Conservation (phyloP, 2,797 vertebrate species). For the Bovichtus variegatus region DNA sequence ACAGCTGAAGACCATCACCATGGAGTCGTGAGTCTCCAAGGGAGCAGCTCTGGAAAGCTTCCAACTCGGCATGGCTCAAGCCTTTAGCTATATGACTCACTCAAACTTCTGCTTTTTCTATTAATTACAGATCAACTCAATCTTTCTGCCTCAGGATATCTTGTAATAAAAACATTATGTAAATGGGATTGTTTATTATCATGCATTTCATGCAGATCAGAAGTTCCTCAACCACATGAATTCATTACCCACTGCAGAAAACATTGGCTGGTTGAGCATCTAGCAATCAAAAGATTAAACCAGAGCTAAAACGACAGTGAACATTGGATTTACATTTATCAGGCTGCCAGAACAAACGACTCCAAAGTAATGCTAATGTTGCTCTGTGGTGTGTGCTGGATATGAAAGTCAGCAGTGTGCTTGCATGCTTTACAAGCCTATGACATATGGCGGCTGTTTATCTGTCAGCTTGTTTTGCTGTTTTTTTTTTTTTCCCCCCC, state of each 20-base stretch:
- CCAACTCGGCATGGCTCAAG: slow-evolving; percentile 29
- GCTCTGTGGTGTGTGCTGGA: not conserved
- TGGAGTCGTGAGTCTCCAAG: slow-evolving; percentile 43
- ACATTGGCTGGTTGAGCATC: not conserved
- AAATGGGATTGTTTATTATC: slow-evolving; percentile 27
- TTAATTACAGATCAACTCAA: slow-evolving; percentile 45
- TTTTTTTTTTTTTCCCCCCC: not conserved
- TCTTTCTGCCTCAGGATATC: not conserved
- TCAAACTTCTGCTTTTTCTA: slow-evolving; percentile 34
- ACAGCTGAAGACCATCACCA: slow-evolving; percentile 20
- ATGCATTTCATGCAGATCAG: slow-evolving; percentile 34
- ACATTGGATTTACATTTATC: slow-evolving; percentile 37
- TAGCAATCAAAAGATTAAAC: not conserved
- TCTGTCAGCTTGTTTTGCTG: not conserved
- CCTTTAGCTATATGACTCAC: slow-evolving; percentile 43
- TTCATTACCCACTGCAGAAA: slow-evolving; percentile 5
- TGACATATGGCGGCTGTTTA: not conserved
- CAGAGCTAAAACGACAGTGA: slow-evolving; percentile 6
- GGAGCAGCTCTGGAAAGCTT: slow-evolving; percentile 44
- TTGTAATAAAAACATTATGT: slow-evolving; percentile 36
- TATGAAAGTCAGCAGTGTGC: not conserved
- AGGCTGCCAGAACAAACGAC: slow-evolving; percentile 11
- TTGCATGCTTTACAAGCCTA: slow-evolving; percentile 4
- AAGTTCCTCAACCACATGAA: slow-evolving; percentile 9
- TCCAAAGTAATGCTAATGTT: slow-evolving; percentile 10